These are phyloP conservation scores for Actinia equina DNA, from an alignment of 64 coral and sea anemone genomes.

Conservation along the genomic window DNA sequence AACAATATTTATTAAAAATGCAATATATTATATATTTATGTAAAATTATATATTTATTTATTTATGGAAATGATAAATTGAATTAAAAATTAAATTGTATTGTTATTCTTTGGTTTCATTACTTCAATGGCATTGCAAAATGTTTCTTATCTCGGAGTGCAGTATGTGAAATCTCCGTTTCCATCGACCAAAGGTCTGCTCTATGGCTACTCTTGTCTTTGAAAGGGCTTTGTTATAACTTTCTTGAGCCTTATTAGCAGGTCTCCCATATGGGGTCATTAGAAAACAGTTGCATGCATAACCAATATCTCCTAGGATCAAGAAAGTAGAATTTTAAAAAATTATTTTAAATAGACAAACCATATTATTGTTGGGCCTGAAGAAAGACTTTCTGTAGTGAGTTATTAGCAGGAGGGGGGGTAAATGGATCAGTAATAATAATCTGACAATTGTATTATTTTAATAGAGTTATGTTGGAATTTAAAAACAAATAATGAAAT, in stretches of 20 bases:
- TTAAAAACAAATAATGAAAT: not conserved
- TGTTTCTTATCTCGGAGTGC: constrained; percentile 33
- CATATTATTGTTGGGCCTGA: not conserved
- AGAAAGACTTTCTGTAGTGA: not conserved
- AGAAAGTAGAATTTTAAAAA: not conserved
- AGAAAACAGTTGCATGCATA: constrained; percentile 26
- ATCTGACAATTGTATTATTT: not conserved
- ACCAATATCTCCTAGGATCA: constrained; percentile 44
- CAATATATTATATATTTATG: too few species aligned
- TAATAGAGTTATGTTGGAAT: not conserved
- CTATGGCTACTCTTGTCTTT: constrained; percentile 37
- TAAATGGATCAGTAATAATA: not conserved
- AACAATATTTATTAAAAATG: too few species aligned
- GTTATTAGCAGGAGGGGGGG: not conserved
- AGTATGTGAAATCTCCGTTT: constrained; percentile 46
- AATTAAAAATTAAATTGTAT: too few species aligned
- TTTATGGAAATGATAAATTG: too few species aligned
- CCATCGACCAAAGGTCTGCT: constrained; percentile 50
- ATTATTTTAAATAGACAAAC: not conserved
- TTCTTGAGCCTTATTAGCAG: constrained; percentile 3
- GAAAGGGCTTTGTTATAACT: constrained; percentile 24
- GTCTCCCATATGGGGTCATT: constrained; percentile 40
- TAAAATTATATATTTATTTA: too few species aligned
- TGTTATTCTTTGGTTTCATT: too few species aligned
- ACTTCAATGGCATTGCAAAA: too few species aligned